A percentile compares a stretch with the other conserved stretches of the same genome.
Evolutionary conservation across 2,113 vertebrate species (phyloP).

Genomic region (Reinhardtius hippoglossoides): DNA sequence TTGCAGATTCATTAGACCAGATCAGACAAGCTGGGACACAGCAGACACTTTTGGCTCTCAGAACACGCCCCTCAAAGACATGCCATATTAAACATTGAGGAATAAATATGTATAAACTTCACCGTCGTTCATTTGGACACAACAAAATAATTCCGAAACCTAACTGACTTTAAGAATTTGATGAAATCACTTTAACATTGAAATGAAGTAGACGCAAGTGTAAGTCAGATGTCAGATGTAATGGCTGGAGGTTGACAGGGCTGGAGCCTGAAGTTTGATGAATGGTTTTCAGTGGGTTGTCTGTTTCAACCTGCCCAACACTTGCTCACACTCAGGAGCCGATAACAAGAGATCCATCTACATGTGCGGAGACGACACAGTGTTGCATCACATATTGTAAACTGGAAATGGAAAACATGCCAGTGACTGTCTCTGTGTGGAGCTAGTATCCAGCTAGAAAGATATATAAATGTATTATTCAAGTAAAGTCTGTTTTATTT

Average conservation of each 20-base stretch:
- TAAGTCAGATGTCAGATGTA: slow-evolving; percentile 22
- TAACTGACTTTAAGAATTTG: not conserved
- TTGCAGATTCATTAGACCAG: slow-evolving; percentile 6
- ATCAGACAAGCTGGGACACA: slow-evolving; percentile 61
- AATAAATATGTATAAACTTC: not conserved
- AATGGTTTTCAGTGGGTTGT: slow-evolving; percentile 57
- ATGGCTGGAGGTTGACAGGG: slow-evolving; percentile 55
- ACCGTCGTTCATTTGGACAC: not conserved
- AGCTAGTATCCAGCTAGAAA: too few relatives aligned
- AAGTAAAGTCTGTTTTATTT: too few relatives aligned
- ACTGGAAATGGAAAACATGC: slow-evolving; percentile 1
- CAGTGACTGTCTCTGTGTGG: not conserved
- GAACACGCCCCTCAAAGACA: slow-evolving; percentile 47
- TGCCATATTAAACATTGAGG: slow-evolving; percentile 11
- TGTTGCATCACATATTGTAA: slow-evolving; percentile 9
- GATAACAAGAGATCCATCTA: slow-evolving; percentile 25
- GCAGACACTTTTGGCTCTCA: slow-evolving; percentile 21
- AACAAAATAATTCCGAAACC: not conserved
- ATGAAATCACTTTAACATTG: not conserved
- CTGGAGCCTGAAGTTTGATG: slow-evolving; percentile 72
- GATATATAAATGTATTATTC: too few relatives aligned
- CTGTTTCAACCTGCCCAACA: slow-evolving; percentile 69
- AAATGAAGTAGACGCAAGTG: not conserved
- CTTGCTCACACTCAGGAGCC: slow-evolving; percentile 24
- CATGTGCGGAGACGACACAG: not conserved